Base-by-base conservation (phyloP, 2,797 vertebrate species). In the Myioborus miniatus region DNA sequence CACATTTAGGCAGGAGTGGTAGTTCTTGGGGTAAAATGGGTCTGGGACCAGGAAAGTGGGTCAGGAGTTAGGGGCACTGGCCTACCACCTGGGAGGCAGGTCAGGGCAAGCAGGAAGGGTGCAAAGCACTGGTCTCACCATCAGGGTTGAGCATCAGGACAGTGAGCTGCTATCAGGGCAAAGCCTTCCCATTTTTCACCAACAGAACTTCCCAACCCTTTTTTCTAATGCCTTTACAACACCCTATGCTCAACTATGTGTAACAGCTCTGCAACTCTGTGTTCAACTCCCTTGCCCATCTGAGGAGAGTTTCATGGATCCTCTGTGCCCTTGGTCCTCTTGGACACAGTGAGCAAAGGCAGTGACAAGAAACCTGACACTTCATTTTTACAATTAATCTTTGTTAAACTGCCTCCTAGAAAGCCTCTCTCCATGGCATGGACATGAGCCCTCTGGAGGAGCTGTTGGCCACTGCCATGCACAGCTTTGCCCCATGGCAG, bases 181-280 rank as follows among this genome's bases (percentile, higher is more conserved):
- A 65, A 6, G n/a, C 18, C 18, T 30, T 78, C 36, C 18, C 15
- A 7, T 60, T 87, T 91, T 79, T 68, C 62, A 52, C n/a, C 20
- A 14, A 27, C 20, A 81, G 27, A 83, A 72, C 37, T 79, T 37
- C 36, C 47, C 46, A 26, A 5, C 11, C 3, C 9, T 64, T 56
- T 69, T 22, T 20, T 15, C 27, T 9, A 34, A 52, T 7, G 30
- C 6, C 39, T 19, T 30, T 30, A 24, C 15, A 30, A 75, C 15
- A 41, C 7, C 5, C 49, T 49, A 10, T 55, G 18, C 23, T 78
- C 58, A 64, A 20, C 12, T 21, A 50, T 3, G 15, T 0, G 0
- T 5, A 60, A 64, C 4, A 47, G 18, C 22, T 52, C 21, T 32
- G 27, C 41, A 79, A 11, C 43, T 27, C 27, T 56, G 47, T 24